A percentile compares a stretch with the other conserved stretches of the same genome.
phyloP scores from a whole-genome alignment of 2,888 invertebrate genomes.

The Minunthozetes semirufus region DNA sequence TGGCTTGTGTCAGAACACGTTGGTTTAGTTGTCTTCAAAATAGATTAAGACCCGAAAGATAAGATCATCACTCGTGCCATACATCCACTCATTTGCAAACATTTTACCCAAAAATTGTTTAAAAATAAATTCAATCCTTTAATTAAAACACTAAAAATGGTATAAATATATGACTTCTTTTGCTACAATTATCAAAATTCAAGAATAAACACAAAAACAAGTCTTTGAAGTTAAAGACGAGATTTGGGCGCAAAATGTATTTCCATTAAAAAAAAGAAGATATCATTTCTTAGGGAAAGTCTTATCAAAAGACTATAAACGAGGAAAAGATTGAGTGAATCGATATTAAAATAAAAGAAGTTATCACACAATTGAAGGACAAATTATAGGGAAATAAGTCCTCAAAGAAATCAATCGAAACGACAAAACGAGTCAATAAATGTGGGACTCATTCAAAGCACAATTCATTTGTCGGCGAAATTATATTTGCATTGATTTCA shows the following conservation, averaged over 20 bases:
- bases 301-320: neutral
- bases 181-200: too few species aligned
- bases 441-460: neutral
- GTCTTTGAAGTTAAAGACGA: neutral
- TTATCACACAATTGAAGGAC: neutral
- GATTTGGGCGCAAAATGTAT: neutral
- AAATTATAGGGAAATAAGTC: neutral
- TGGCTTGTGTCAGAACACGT: neutral
- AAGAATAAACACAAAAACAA: too few species aligned
- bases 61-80: neutral
- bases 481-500: neutral
- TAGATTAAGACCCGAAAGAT: constrained; percentile 21
- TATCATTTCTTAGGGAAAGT: neutral
- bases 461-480: neutral
- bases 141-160: neutral
- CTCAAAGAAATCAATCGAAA: neutral
- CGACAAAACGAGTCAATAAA: neutral
- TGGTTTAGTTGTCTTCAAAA: neutral
- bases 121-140: neutral
- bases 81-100: neutral
- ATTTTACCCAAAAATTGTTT: neutral
- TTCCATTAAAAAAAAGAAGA: neutral
- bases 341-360: neutral
- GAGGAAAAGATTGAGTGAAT: neutral
- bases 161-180: too few species aligned